Conservation (phyloP, 2,888 invertebrate genomes). For the Boloria euphrosyne region DNA sequence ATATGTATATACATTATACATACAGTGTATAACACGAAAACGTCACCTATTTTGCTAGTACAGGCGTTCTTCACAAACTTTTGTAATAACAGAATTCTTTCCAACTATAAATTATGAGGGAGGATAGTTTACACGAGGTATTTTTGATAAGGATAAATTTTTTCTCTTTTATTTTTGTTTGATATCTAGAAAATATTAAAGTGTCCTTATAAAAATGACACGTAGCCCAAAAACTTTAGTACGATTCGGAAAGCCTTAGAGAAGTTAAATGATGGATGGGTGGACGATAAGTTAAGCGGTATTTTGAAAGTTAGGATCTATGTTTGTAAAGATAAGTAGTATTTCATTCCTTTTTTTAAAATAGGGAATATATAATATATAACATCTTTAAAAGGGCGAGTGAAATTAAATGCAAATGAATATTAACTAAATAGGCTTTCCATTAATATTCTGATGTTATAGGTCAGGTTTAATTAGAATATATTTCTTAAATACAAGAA, state of each 20-base stretch:
- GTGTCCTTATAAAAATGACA: constrained; percentile 13
- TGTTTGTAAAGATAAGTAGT: no score
- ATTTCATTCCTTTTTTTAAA: no score
- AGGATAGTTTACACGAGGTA: constrained; percentile 42
- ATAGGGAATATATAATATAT: no score
- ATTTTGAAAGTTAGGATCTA: no score
- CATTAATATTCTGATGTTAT: no score
- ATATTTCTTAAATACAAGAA: neutral
- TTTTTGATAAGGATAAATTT: constrained; percentile 35
- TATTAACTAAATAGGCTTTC: no score
- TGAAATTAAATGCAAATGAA: no score
- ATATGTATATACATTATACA: constrained; percentile 2
- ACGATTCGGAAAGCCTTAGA: constrained; percentile 1
- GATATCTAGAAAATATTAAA: constrained; percentile 30
- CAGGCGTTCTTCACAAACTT: constrained; percentile 40
- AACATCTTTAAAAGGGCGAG: no score
- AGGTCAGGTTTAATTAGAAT: neutral
- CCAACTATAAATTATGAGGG: constrained; percentile 45
- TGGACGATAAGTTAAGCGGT: no score
- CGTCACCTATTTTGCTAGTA: constrained; percentile 38
- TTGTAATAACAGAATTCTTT: constrained; percentile 46
- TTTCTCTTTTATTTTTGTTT: constrained; percentile 27
- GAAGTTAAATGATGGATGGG: neutral
- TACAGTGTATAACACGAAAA: constrained; percentile 3
- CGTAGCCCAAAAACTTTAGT: constrained; percentile 16